phyloP scores from a whole-genome alignment of 2,797 vertebrate genomes.

The Gymnodraco acuticeps region DNA sequence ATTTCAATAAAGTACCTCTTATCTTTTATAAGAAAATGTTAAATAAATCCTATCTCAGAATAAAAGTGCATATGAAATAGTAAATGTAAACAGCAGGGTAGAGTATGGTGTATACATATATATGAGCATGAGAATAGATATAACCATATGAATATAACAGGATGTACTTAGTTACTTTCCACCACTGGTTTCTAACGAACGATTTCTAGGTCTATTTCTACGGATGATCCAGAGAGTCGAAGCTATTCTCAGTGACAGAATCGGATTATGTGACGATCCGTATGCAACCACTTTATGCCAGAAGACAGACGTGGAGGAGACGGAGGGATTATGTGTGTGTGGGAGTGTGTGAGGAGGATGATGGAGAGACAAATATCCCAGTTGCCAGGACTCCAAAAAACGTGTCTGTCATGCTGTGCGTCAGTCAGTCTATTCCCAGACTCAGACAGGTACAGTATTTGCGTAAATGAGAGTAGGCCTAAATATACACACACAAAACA shows the following conservation, averaged over 20 bases:
- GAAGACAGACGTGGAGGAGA: conserved; percentile 65
- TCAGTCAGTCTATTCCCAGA: conserved; percentile 84
- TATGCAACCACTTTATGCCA: conserved; percentile 70
- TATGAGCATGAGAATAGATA: no score
- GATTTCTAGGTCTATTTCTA: conserved; percentile 45
- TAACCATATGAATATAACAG: no score
- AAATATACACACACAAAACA: conserved; percentile 17
- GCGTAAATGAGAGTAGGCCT: conserved; percentile 54
- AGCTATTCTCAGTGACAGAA: conserved; percentile 73
- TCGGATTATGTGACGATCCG: conserved; percentile 76
- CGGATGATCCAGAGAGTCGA: conserved; percentile 53
- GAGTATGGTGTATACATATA: no score
- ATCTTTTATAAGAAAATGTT: no score
- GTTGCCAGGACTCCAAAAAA: conserved; percentile 81
- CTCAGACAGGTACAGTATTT: conserved; percentile 78
- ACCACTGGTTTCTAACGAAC: conserved; percentile 28
- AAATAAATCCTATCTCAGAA: no score
- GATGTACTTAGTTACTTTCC: no score
- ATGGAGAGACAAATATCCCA: conserved; percentile 58
- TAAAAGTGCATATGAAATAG: no score
- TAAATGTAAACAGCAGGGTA: no score
- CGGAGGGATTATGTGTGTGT: conserved; percentile 62
- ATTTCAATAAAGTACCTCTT: no score
- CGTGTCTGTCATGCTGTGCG: conserved; percentile 82
- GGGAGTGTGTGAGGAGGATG: conserved; percentile 52